Percentiles rank a stretch among this genome's conserved stretches.
These are phyloP conservation scores for Epinotia demarniana DNA, from an alignment of 2,888 invertebrate genomes.

Conservation along the genomic window DNA sequence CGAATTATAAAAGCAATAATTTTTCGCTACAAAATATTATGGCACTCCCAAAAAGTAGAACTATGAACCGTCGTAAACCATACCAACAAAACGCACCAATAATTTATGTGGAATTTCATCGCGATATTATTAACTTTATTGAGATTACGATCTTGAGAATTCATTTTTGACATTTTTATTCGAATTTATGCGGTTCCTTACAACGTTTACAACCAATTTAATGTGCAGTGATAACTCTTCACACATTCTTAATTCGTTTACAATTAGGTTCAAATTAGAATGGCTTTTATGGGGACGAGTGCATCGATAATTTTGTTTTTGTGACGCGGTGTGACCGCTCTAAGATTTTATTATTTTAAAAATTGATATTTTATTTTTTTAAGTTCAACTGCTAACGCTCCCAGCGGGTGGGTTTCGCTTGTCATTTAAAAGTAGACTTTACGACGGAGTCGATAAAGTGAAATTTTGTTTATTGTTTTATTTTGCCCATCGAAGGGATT, in stretches of 20 bases:
- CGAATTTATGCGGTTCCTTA: constrained; percentile 79
- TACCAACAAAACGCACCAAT: constrained; percentile 75
- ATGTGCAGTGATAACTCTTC: constrained; percentile 36
- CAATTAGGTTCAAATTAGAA: constrained; percentile 62
- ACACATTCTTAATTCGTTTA: constrained; percentile 52
- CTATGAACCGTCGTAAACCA: constrained; percentile 70
- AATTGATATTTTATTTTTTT: constrained; percentile 83
- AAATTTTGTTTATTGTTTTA: constrained; percentile 52
- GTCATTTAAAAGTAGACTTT: constrained; percentile 56
- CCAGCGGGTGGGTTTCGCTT: constrained; percentile 70
- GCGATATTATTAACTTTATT: constrained; percentile 82
- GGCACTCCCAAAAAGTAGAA: constrained; percentile 49
- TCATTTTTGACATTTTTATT: constrained; percentile 84
- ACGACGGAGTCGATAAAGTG: constrained; percentile 53
- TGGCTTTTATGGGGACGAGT: constrained; percentile 47
- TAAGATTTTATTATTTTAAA: constrained; percentile 83
- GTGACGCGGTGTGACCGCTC: constrained; percentile 78
- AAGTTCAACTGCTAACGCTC: constrained; percentile 78
- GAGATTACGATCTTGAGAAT: constrained; percentile 83
- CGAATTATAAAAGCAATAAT: constrained; percentile 41
- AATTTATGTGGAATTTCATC: constrained; percentile 81
- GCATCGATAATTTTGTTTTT: constrained; percentile 56
- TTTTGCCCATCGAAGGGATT: constrained; percentile 65
- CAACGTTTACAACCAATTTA: constrained; percentile 56
- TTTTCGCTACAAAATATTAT: constrained; percentile 50